Conservation (phyloP, 2,797 vertebrate genomes). For the Mormyrops attenuatus region DNA sequence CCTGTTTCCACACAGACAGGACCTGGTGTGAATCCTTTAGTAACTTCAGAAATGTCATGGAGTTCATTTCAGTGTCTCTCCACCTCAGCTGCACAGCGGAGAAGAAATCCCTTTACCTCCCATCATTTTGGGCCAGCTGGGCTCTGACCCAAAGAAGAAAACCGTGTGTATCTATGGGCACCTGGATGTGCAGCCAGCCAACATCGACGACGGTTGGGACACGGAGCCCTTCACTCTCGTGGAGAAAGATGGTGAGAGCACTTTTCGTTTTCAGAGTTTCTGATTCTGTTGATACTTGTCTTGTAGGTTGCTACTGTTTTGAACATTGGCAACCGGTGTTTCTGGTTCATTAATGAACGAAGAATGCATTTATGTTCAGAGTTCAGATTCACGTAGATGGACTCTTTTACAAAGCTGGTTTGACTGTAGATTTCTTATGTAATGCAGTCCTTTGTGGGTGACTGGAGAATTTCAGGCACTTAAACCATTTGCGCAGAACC, state of each 20-base stretch:
- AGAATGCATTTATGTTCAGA: not conserved
- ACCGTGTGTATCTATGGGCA: constrained; percentile 93
- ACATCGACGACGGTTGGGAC: constrained; percentile 86
- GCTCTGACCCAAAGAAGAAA: constrained; percentile 82
- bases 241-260: constrained; percentile 79
- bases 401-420: not conserved
- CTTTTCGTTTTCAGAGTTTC: not conserved
- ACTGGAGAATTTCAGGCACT: not conserved
- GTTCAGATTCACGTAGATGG: not conserved
- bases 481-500: not conserved
- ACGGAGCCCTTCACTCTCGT: constrained; percentile 87
- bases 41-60: not conserved
- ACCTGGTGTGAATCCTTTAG: not conserved
- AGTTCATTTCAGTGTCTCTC: not conserved
- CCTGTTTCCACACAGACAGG: not conserved
- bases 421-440: not conserved
- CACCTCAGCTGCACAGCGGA: constrained; percentile 71
- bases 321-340: not conserved
- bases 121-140: constrained; percentile 77
- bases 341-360: not conserved
- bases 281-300: not conserved
- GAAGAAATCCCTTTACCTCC: constrained; percentile 87
- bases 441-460: not conserved
- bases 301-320: not conserved
- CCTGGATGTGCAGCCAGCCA: constrained; percentile 90